Evolutionary conservation across 1,140 invertebrate species (phyloP).

Genomic region (Chionoecetes opilio): DNA sequence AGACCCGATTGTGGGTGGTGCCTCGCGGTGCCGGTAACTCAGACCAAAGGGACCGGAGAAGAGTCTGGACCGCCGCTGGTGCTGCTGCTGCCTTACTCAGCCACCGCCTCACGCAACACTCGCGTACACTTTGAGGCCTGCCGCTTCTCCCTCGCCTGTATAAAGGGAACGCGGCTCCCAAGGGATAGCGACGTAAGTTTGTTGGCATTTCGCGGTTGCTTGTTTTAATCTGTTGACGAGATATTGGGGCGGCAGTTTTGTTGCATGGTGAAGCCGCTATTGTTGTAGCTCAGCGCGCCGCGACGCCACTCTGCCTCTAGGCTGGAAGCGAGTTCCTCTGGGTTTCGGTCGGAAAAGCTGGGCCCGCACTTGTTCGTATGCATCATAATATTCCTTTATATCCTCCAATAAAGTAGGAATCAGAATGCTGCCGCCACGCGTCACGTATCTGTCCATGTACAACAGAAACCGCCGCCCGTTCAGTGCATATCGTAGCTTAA

Average conservation of each 20-base stretch:
- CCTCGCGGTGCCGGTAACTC: background rate
- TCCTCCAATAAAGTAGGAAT: background rate
- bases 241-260: slow-evolving; percentile 76
- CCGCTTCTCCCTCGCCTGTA: slow-evolving; percentile 42
- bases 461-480: background rate
- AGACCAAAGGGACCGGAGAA: background rate
- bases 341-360: slow-evolving; percentile 54
- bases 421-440: too few relatives aligned
- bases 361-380: background rate
- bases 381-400: background rate
- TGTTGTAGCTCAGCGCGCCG: slow-evolving; percentile 61
- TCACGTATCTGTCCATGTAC: background rate
- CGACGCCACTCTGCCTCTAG: slow-evolving; percentile 38
- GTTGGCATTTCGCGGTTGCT: slow-evolving; percentile 78
- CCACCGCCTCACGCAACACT: slow-evolving; percentile 38
- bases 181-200: slow-evolving; percentile 68
- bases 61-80: background rate
- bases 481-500: background rate
- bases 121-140: slow-evolving; percentile 35
- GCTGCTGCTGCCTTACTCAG: background rate
- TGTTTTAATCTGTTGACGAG: slow-evolving; percentile 79
- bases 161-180: slow-evolving; percentile 56
- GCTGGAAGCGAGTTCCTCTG: slow-evolving; percentile 34
- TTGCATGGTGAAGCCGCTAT: slow-evolving; percentile 48
- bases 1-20: background rate